Conservation (phyloP, 2,113 vertebrate species). For the Atlantisia rogersi region DNA sequence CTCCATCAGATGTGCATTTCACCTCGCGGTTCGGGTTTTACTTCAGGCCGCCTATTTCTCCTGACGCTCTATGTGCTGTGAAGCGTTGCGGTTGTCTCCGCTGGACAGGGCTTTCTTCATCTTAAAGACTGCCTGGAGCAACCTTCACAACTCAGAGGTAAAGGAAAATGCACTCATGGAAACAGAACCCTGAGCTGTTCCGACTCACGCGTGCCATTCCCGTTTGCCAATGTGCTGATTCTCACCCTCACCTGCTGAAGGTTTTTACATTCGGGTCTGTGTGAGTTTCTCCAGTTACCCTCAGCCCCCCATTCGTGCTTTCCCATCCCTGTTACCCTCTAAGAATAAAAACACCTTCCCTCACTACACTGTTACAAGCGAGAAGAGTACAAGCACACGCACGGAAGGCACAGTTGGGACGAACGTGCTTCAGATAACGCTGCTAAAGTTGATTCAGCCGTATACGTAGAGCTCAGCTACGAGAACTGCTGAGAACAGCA, state of each 20-base stretch:
- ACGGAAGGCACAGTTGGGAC: accelerated
- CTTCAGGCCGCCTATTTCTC: background rate
- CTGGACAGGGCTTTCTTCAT: background rate
- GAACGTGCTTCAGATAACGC: accelerated
- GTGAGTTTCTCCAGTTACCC: background rate
- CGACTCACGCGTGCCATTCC: background rate
- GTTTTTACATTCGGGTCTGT: background rate
- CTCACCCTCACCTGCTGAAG: no score
- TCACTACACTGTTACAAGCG: accelerated
- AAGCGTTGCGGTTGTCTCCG: background rate
- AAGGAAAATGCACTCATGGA: background rate
- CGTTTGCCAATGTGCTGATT: no score
- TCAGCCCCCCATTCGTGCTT: background rate
- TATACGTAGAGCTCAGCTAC: background rate
- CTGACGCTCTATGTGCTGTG: accelerated
- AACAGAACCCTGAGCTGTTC: background rate
- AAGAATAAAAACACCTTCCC: no score
- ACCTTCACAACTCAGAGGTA: background rate
- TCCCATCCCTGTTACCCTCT: background rate
- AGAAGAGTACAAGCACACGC: background rate
- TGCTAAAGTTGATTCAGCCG: background rate
- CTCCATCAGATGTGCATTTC: background rate
- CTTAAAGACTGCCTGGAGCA: background rate
- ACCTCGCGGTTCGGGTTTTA: background rate
- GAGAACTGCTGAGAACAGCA: background rate